A percentile compares a stretch with the other conserved stretches of the same genome.
These are phyloP conservation scores for Cirrhinus molitorella DNA, from an alignment of 2,797 vertebrate genomes.

Conservation along the genomic window DNA sequence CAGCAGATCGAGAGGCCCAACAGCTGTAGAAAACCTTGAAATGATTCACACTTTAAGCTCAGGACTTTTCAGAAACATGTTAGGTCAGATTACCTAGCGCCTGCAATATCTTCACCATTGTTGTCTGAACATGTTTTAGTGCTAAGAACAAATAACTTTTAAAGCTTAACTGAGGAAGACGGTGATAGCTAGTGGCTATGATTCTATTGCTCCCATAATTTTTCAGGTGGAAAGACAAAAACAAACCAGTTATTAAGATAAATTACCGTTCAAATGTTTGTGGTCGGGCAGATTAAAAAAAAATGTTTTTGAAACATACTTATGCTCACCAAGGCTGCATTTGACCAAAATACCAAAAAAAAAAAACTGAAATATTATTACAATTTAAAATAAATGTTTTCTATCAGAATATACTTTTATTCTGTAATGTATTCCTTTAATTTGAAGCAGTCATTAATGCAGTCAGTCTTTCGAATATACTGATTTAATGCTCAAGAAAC, in stretches of 20 bases:
- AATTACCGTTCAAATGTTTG: background rate
- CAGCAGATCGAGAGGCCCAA: conserved; percentile 50
- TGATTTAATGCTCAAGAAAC: background rate
- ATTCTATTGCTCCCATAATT: background rate
- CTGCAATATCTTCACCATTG: conserved; percentile 20
- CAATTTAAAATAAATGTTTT: background rate
- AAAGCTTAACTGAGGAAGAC: background rate
- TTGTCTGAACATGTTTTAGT: conserved; percentile 45
- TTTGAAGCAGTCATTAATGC: no score
- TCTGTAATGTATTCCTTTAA: no score
- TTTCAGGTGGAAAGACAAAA: background rate
- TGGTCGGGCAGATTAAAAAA: background rate
- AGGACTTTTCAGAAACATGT: conserved; percentile 42
- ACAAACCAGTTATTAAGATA: background rate
- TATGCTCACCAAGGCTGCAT: background rate
- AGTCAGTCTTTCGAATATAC: background rate
- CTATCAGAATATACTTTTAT: no score
- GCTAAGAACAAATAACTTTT: conserved; percentile 19
- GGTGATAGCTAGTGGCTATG: background rate
- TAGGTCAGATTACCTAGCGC: conserved; percentile 39
- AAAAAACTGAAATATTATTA: background rate
- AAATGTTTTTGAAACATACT: background rate
- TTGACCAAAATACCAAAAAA: background rate
- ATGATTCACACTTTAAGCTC: conserved; percentile 34
- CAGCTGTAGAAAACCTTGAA: conserved; percentile 32